Percentiles rank a stretch among this genome's conserved stretches.
Conservation (phyloP, 2,797 vertebrate genomes). For the Tauraco hartlaubi region DNA sequence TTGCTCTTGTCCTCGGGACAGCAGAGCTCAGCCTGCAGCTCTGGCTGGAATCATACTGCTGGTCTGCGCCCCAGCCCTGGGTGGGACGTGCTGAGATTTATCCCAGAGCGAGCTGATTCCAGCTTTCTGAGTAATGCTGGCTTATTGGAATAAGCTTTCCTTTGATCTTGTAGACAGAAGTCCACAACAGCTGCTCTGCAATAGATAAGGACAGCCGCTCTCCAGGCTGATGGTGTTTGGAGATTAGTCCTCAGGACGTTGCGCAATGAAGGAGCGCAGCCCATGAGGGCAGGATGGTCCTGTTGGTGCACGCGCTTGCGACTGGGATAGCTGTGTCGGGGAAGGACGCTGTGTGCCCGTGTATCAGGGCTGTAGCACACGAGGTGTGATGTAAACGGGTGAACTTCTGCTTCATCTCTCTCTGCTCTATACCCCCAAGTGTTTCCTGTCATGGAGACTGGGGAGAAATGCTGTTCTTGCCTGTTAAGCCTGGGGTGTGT, state of each 20-base stretch:
- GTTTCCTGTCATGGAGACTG: not conserved
- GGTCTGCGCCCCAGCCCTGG: not conserved
- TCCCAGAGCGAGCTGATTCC: not conserved
- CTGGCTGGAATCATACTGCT: not conserved
- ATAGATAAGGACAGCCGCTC: not conserved
- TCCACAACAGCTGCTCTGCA: slow-evolving; percentile 53
- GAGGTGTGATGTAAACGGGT: not conserved
- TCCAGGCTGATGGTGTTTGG: not conserved
- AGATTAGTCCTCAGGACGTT: not conserved
- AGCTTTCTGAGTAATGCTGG: slow-evolving; percentile 12
- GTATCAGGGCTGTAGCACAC: accelerated
- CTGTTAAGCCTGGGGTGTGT: not conserved
- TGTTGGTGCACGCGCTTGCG: not conserved
- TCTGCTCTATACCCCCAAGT: not conserved
- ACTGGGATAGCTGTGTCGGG: accelerated
- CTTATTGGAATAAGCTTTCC: not conserved
- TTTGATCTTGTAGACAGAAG: slow-evolving; percentile 58
- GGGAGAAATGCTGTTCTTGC: not conserved
- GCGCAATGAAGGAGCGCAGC: not conserved
- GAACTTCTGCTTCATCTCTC: not conserved
- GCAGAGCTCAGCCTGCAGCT: not conserved
- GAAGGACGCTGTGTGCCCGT: not conserved
- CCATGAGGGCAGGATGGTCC: not conserved
- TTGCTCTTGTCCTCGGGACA: not conserved
- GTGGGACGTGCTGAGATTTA: not conserved